Conservation (phyloP, 2,888 invertebrate species). For the Rhingia rostrata region DNA sequence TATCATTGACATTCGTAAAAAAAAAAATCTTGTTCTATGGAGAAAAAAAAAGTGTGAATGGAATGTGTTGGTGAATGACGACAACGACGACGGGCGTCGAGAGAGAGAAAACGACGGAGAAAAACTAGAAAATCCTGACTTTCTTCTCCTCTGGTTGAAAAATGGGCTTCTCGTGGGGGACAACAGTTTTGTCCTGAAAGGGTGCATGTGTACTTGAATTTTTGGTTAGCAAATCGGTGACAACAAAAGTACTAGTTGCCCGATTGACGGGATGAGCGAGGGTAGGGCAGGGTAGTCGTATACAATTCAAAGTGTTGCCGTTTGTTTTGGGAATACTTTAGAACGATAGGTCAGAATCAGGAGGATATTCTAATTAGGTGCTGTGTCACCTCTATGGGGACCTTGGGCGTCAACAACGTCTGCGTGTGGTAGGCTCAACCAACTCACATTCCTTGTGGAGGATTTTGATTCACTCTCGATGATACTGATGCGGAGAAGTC, state of each 20-base stretch:
- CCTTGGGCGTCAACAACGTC: too few species aligned
- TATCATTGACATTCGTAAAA: conserved; percentile 52
- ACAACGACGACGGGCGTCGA: conserved; percentile 10
- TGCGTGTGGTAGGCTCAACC: too few species aligned
- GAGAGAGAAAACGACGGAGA: conserved; percentile 11
- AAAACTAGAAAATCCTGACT: conserved; percentile 73
- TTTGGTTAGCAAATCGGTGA: not conserved
- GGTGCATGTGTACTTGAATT: conserved; percentile 40
- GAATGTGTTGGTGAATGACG: conserved; percentile 68
- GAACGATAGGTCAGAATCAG: too few species aligned
- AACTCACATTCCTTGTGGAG: too few species aligned
- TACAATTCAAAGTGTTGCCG: too few species aligned
- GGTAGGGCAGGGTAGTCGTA: too few species aligned
- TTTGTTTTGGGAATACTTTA: too few species aligned
- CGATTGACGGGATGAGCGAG: too few species aligned
- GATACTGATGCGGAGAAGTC: too few species aligned
- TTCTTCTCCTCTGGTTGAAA: conserved; percentile 29
- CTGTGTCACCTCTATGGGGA: too few species aligned
- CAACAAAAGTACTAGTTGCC: not conserved
- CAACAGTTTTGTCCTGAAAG: conserved; percentile 24
- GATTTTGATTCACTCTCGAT: too few species aligned
- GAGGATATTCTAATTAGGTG: too few species aligned
- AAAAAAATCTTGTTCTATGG: conserved; percentile 38
- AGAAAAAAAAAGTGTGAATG: conserved; percentile 56
- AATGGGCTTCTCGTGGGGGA: not conserved